Evolutionary conservation across 2,113 vertebrate genomes (phyloP), one percentile per base, ranked within the genome.

Genomic region (Anhinga anhinga): DNA sequence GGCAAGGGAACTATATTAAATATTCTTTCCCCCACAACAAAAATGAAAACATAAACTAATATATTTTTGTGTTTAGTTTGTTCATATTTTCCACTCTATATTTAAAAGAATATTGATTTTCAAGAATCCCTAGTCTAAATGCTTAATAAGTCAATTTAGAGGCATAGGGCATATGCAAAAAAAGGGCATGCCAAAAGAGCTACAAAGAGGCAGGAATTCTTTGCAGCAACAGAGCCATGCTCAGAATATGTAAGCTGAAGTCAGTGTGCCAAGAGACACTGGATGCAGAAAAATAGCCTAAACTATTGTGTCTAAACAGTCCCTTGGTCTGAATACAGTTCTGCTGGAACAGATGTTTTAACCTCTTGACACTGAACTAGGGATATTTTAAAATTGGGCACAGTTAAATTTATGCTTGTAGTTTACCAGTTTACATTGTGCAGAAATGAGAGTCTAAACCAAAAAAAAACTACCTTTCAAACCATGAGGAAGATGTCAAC

Each of bases 401-500:
- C 30, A 44, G 21, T 3, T 11, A 72, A 63, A 88, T 77, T 11
- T 36, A 4, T 50, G 23, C 15, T 63, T 81, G 40, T 38, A 29
- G 10, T 58, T 88, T 29, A 62, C 4, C 19, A 47, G 45, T 47
- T 47, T 20, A 47, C 45, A 47, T 47, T 47, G 45, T 19, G 40
- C 5, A 73, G n/a, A 91, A 77, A 82, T 26, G 2, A 53, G 25
- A 63, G 16, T 10, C 21, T 42, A 38, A 38, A 38, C 6, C 2
- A n/a, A 59, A 40, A 36, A 36, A 32, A 12, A 5, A 1, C 11
- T 42, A 13, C 3, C 29, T 52, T 81, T 38, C 10, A 77, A 55
- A 63, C 8, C 0, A 0, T 26, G 55, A 47, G 13, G 10, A 73
- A 61, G 4, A 22, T 47, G 21, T 44, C 7, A 82, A 4, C 0